Percentiles rank a stretch among this genome's conserved stretches.
These are phyloP conservation scores for Anabacerthia variegaticeps DNA, from an alignment of 2,797 vertebrate genomes.

Conservation along the genomic window DNA sequence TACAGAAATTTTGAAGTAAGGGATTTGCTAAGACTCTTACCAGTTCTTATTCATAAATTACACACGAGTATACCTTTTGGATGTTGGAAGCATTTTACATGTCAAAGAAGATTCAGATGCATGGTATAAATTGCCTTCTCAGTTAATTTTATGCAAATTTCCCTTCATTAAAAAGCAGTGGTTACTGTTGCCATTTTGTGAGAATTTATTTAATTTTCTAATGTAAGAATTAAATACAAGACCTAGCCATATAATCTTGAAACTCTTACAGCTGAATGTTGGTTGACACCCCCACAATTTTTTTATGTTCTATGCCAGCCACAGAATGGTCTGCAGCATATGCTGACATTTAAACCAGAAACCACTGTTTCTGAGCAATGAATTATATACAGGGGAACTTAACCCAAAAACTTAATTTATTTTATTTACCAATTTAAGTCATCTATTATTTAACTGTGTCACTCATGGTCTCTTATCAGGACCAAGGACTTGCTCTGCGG, in stretches of 20 bases:
- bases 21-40: not conserved
- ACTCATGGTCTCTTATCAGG: not conserved
- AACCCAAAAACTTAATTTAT: not conserved
- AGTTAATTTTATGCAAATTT: not conserved
- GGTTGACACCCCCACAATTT: not conserved
- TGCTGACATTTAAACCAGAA: conserved; percentile 4
- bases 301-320: not conserved
- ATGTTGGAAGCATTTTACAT: not conserved
- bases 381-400: not conserved
- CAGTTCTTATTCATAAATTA: not conserved
- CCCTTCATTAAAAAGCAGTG: not conserved
- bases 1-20: not conserved
- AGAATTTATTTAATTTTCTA: not conserved
- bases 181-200: not conserved
- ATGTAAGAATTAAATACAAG: not conserved
- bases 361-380: not conserved
- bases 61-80: not conserved
- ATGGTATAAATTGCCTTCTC: not conserved
- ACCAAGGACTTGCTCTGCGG: not conserved
- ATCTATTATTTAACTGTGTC: not conserved
- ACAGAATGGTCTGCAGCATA: not conserved
- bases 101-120: not conserved
- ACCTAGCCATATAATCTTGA: conserved; percentile 1
- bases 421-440: not conserved
- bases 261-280: not conserved